Conservation (phyloP, 2,888 invertebrate genomes). For the Tiliacea aurago region DNA sequence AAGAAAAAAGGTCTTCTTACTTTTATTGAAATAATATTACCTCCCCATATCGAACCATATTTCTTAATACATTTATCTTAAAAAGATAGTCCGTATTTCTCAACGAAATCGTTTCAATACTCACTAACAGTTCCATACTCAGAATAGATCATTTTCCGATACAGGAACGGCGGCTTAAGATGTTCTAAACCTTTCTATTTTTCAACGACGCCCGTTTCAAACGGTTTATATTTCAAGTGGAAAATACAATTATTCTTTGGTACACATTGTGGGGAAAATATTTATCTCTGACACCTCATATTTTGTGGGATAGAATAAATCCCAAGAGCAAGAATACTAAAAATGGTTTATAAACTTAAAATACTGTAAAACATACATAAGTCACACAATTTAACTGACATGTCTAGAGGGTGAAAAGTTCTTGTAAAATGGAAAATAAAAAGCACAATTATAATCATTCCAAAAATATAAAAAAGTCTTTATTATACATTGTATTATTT, state of each 20-base stretch:
- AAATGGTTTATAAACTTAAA: constrained; percentile 30
- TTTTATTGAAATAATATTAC: constrained; percentile 18
- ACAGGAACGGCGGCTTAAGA: constrained; percentile 65
- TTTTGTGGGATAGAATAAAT: constrained; percentile 35
- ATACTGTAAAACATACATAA: constrained; percentile 26
- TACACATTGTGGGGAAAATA: constrained; percentile 34
- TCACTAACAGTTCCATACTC: constrained; percentile 60
- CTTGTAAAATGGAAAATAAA: background rate
- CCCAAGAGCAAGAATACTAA: constrained; percentile 11
- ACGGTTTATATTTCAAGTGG: constrained; percentile 63
- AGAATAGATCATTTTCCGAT: constrained; percentile 65
- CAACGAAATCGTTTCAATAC: constrained; percentile 65
- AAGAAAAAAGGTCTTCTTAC: background rate
- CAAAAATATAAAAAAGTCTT: background rate
- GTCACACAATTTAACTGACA: constrained; percentile 18
- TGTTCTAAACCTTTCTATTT: constrained; percentile 62
- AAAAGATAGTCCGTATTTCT: constrained; percentile 61
- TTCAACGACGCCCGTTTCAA: constrained; percentile 52
- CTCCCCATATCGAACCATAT: constrained; percentile 30
- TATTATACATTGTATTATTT: background rate
- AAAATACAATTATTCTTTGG: constrained; percentile 60
- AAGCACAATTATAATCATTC: background rate
- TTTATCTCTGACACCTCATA: constrained; percentile 28
- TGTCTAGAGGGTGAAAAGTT: constrained; percentile 10
- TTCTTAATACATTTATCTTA: constrained; percentile 39